A percentile compares a stretch with the other conserved stretches of the same genome.
These are phyloP conservation scores for Saccostrea glomerata DNA, from an alignment of 1,140 invertebrate genomes.

Conservation along the genomic window DNA sequence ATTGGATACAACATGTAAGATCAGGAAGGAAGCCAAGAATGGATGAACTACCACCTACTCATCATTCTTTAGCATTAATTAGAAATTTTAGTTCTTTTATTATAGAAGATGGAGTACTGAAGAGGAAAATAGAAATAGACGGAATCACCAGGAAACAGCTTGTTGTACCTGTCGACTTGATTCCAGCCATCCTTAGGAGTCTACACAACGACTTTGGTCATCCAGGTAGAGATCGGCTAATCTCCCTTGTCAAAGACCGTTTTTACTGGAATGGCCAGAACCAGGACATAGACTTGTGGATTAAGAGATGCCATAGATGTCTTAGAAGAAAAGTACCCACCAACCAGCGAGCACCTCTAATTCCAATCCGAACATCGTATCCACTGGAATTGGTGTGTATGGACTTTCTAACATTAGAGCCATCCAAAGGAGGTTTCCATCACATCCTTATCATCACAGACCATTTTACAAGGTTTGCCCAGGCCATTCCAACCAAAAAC, in stretches of 20 bases:
- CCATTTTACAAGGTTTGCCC: too few species aligned
- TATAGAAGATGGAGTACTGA: neutral
- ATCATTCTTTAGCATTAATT: neutral
- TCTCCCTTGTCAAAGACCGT: constrained; percentile 27
- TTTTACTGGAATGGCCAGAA: constrained; percentile 58
- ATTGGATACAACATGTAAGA: too few species aligned
- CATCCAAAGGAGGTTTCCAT: too few species aligned
- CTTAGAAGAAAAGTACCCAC: constrained; percentile 31
- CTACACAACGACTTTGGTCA: constrained; percentile 46
- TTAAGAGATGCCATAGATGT: constrained; percentile 50
- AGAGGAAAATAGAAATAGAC: neutral
- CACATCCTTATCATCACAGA: too few species aligned
- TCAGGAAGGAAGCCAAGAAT: neutral
- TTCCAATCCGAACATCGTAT: neutral
- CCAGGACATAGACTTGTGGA: constrained; percentile 46
- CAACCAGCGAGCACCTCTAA: neutral
- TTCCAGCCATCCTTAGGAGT: constrained; percentile 43
- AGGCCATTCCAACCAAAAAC: too few species aligned
- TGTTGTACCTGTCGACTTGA: neutral
- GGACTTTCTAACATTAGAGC: neutral
- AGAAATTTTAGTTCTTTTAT: neutral
- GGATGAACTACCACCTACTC: neutral
- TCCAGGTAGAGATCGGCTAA: constrained; percentile 51
- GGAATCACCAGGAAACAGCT: neutral
- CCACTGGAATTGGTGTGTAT: neutral